A percentile compares a stretch with the other conserved stretches of the same genome.
Conservation (phyloP, 2,888 invertebrate genomes). For the Neria commutata region DNA sequence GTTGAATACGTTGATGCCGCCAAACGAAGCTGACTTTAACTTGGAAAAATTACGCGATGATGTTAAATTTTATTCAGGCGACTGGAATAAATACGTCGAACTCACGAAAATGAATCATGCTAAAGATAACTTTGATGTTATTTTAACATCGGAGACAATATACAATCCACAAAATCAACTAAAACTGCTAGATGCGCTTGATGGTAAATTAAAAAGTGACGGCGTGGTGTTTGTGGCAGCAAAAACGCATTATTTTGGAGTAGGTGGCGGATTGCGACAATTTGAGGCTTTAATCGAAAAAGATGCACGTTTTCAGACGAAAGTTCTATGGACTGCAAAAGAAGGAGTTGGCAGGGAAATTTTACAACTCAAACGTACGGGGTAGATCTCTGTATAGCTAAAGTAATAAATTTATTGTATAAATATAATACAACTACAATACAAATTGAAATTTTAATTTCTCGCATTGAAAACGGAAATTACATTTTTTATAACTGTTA, state of each 20-base stretch:
- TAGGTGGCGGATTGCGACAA: conserved; percentile 83
- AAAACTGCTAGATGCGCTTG: conserved; percentile 76
- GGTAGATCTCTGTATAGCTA: conserved; percentile 8
- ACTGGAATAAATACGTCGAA: conserved; percentile 72
- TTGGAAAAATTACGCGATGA: conserved; percentile 6
- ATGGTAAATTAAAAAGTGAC: conserved; percentile 64
- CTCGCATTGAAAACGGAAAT: too few relatives aligned
- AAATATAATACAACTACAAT: neutral
- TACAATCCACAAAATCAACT: conserved; percentile 81
- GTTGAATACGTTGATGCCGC: conserved; percentile 65
- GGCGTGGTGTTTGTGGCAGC: conserved; percentile 81
- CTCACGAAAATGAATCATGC: conserved; percentile 58
- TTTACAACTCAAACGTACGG: conserved; percentile 44
- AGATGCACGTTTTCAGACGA: conserved; percentile 65
- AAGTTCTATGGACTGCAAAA: conserved; percentile 70
- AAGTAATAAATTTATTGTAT: neutral
- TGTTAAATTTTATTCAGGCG: conserved; percentile 72
- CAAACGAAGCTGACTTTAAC: conserved; percentile 15
- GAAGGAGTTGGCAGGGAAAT: conserved; percentile 61
- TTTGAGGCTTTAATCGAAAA: conserved; percentile 72
- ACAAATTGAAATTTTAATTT: neutral
- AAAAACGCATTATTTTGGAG: conserved; percentile 93
- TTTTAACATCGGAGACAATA: conserved; percentile 93
- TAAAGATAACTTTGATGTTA: conserved; percentile 75
- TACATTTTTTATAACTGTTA: too few relatives aligned